Percentiles rank a stretch among this genome's conserved stretches.
Evolutionary conservation across 1,140 invertebrate genomes (phyloP).

Genomic region (Mercenaria mercenaria): DNA sequence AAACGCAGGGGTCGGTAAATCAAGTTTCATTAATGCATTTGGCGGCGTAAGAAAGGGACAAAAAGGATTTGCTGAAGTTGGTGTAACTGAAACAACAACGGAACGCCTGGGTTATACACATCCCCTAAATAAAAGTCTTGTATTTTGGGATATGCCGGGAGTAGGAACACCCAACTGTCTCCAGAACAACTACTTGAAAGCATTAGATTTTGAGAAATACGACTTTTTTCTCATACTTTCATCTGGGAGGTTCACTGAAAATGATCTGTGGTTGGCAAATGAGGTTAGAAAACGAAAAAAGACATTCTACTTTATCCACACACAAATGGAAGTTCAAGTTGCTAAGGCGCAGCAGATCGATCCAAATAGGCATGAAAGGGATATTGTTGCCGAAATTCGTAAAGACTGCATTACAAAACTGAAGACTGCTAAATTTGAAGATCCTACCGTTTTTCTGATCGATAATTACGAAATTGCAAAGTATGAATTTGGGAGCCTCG

Average conservation of each 20-base stretch:
- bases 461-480: neutral
- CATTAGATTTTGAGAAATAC: too few relatives aligned
- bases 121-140: neutral
- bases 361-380: neutral
- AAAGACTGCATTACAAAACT: neutral
- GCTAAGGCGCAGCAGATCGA: neutral
- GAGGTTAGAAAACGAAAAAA: neutral
- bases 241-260: neutral
- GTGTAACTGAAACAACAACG: neutral
- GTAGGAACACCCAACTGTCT: neutral
- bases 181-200: neutral
- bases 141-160: neutral
- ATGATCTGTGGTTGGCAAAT: neutral
- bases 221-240: neutral
- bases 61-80: neutral
- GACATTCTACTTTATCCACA: neutral
- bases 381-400: neutral
- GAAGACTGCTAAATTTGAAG: neutral
- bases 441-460: neutral
- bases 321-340: neutral
- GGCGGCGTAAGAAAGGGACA: neutral
- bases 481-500: neutral
- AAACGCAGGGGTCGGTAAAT: neutral
- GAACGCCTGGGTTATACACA: neutral
- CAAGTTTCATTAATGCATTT: neutral